Evolutionary conservation across 2,888 invertebrate genomes (phyloP), one percentile per base, ranked within the genome.

Genomic region (Synanthedon tipuliformis): DNA sequence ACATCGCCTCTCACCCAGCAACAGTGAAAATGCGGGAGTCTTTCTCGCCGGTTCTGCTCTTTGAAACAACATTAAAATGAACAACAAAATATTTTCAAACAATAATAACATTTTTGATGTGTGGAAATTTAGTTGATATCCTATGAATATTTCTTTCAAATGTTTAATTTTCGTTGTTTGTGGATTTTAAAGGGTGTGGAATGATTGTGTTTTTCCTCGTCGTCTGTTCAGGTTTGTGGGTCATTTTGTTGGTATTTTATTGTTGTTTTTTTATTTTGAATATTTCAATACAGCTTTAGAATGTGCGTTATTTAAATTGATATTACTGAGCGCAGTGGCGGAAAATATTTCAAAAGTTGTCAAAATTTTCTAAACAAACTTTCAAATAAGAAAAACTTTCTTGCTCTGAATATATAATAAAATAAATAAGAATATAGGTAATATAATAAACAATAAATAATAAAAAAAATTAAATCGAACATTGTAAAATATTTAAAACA

Each of bases 11-110:
- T 69, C 62, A 63, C 70, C 61, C 64, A 62, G 69, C 66, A 72
- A 61, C 82, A 86, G 86, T 86, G 81, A 83, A 85, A 86, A 85
- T 86, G 85, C 73, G 75, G 72, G 69, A 75, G 78, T 73, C 74
- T 69, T 76, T 66, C 68, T 63, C 63, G 75, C 58, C 78, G 77
- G 85, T 81, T 71, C 69, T 74, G 70, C 75, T 74, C 73, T 75
- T 78, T 74, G 75, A 75, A 75, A 78, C 73, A 76, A 73, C 74
- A 69, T 68, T 76, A 83, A 84, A 83, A 85, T 84, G 84, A 80
- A 70, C 72, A 75, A 72, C 75, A 3, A 13, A 27, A 50, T 71
- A 60, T 69, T 75, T 75, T 75, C 74, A 68, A 75, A 49, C 76
- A 72, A 73, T 71, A 61, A 66, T 66, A 75, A 75, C 78, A 75